A percentile compares a stretch with the other conserved stretches of the same genome.
These are phyloP conservation scores for Rutpela maculata DNA, from an alignment of 2,888 invertebrate species.

Conservation along the genomic window DNA sequence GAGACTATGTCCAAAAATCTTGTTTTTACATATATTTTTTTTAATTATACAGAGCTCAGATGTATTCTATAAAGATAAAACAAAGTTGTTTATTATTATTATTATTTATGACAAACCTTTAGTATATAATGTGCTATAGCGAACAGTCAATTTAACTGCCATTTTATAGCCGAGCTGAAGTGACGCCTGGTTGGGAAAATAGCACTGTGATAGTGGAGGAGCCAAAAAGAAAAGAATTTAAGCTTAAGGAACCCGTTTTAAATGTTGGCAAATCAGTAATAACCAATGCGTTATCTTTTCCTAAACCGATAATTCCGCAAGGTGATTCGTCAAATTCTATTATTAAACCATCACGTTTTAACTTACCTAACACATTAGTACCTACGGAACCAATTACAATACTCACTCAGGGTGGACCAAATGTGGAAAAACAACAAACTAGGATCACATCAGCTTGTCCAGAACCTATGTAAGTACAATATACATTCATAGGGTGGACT, in stretches of 20 bases:
- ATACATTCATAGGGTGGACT: not conserved
- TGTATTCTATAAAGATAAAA: no score
- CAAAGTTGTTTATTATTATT: no score
- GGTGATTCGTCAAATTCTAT: not conserved
- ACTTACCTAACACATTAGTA: not conserved
- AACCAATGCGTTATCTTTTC: not conserved
- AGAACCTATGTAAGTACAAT: not conserved
- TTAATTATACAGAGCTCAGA: no score
- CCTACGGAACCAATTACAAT: not conserved
- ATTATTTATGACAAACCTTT: not conserved
- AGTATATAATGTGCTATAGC: not conserved
- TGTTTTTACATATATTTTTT: no score
- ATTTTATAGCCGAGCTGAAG: not conserved
- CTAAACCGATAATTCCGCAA: not conserved
- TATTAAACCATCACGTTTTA: conserved; percentile 15
- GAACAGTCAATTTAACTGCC: not conserved
- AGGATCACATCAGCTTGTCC: no score
- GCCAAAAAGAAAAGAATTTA: conserved; percentile 9
- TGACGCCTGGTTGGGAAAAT: not conserved
- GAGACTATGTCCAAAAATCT: no score
- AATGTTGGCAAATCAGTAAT: not conserved
- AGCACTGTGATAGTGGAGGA: not conserved
- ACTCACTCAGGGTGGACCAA: conserved; percentile 1
- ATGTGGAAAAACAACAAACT: not conserved
- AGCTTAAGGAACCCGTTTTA: conserved; percentile 26